Conservation (phyloP, 1,140 invertebrate genomes). For the Drosophila kurseongensis region DNA sequence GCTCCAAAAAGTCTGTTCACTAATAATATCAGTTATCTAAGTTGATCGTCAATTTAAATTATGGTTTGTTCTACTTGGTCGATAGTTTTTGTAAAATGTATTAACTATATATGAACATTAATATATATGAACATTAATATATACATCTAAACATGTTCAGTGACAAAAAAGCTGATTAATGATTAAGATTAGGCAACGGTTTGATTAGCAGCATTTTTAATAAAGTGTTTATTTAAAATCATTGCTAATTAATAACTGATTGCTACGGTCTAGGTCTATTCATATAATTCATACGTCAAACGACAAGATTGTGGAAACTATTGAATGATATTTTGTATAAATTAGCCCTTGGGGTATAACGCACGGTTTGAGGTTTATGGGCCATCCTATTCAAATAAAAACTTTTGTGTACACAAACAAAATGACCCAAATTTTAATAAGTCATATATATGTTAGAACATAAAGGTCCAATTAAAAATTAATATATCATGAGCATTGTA, state of each 20-base stretch:
- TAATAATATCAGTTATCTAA: background rate
- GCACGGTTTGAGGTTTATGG: constrained; percentile 1
- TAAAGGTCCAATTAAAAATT: too few species aligned
- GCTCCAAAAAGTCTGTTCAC: too few species aligned
- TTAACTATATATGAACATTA: constrained; percentile 7
- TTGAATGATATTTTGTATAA: constrained; percentile 9
- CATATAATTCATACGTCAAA: background rate
- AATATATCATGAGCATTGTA: too few species aligned
- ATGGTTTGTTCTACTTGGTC: background rate
- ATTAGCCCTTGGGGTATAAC: background rate
- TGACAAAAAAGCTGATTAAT: too few species aligned
- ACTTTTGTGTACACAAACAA: background rate
- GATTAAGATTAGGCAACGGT: too few species aligned
- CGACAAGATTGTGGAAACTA: too few species aligned
- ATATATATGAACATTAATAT: constrained; percentile 5
- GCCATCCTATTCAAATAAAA: constrained; percentile 3
- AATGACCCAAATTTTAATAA: too few species aligned
- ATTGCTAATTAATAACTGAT: background rate
- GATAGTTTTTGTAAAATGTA: background rate
- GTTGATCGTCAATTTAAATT: background rate
- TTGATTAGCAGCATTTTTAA: background rate
- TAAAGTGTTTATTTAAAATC: constrained; percentile 1
- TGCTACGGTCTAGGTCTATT: constrained; percentile 8
- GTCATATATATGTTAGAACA: background rate
- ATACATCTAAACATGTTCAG: too few species aligned